Base-by-base conservation (phyloP, 2,113 vertebrate species). In the Poeciliopsis occidentalis region DNA sequence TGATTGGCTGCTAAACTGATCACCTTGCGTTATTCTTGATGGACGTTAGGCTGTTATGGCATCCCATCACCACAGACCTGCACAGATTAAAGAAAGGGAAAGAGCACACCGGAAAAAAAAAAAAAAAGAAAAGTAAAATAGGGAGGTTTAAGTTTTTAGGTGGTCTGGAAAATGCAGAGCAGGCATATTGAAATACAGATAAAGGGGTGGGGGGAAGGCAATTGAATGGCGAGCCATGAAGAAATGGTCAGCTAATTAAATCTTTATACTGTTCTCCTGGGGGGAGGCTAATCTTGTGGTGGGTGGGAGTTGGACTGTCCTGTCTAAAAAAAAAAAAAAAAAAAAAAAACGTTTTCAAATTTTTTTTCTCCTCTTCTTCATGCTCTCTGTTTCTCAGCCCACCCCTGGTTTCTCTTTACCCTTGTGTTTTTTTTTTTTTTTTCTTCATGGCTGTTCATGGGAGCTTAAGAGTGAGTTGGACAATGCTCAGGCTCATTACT, bases 221-320 rank as follows among this genome's bases (percentile, higher is more conserved):
- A 51, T 64, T 79, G 82, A 88, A 86, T 67, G 44, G 79, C 66
- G 61, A 44, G 76, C 80, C 51, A 8, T 30, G 82, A 69, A 84
- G 54, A 79, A 85, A 82, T 73, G 79, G 77, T 80, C 66, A 66
- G 69, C 83, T 89, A 93, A 92, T 93, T 93, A 91, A 92, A 92
- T 90, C 89, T 89, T 87, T 88, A 82, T 86, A 68, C 71, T 68
- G 60, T 83, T 74, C 81, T 83, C 85, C 85, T 79, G 74, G 82
- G 74, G 81, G 81, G 76, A 86, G 84, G 74, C 80, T 90, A 89
- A 91, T 93, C 90, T 88, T 78, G 60, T 81, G 90, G 71, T 87
- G 88, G 84, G 87, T 83, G 88, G 88, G 83, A 85, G 75, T 67
- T 61, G 76, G 66, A 67, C 81, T 64, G 78, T 83, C 76, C 85